Evolutionary conservation across 2,888 invertebrate species (phyloP), one percentile per base, ranked within the genome.

Genomic region (Autographa pulchrina): DNA sequence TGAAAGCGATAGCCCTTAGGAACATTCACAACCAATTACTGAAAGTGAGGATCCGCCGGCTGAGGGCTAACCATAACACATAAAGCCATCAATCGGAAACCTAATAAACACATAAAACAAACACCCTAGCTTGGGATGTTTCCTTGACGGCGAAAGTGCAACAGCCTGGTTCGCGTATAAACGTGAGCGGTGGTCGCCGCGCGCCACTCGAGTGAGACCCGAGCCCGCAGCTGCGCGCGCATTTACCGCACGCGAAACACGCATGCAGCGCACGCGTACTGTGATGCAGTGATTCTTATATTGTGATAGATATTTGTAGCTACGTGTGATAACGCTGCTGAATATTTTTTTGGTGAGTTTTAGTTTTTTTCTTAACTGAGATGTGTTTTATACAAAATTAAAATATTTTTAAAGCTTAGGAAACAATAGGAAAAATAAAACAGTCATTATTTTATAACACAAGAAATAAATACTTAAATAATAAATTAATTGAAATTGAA

Each of bases 71-170:
- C n/a, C 13, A 68, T 76, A 35, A 70, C 61, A 54, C 35, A 65
- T 75, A 66, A 67, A 65, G 18, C 41, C 18, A 65, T 80, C 67
- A 80, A 71, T 77, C 72, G 16, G 16, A 14, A 58, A 65, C 78
- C 13, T 32, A 71, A 72, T 72, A 78, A 72, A 81, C 35, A 16
- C 48, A 60, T 65, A 78, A 63, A 60, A 41, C 62, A 32, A 31
- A 72, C 75, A 80, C 75, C 82, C 79, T 80, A 78, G 75, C 68
- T 75, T 77, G 74, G 68, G 77, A 81, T 78, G 78, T 81, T 78
- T 78, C 65, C 60, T 65, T 78, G 78, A 77, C 86, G 90, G 94
- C 94, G 95, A 95, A 95, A 95, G 95, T 94, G 89, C 88, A 89
- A 82, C 85, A 89, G 84, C 90, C 89, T 89, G 88, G 86, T 88